Conservation (phyloP, 2,113 vertebrate genomes). For the Acanthochromis polyacanthus region DNA sequence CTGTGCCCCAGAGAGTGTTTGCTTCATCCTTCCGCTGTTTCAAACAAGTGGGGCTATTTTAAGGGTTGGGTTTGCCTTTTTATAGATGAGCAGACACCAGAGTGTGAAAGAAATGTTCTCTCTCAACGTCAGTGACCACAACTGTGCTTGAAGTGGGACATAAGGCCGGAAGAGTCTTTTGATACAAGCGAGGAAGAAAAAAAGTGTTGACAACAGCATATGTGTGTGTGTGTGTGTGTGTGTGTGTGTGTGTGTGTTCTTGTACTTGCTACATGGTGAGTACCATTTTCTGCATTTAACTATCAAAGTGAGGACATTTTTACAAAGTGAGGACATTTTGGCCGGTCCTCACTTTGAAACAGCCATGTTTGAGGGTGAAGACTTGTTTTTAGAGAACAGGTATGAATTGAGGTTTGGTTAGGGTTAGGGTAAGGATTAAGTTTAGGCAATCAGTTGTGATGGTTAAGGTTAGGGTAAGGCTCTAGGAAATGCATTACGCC, state of each 20-base stretch:
- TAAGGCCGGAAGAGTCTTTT: constrained; percentile 74
- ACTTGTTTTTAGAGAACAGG: too few relatives aligned
- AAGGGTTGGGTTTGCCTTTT: constrained; percentile 75
- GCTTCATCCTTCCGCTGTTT: constrained; percentile 82
- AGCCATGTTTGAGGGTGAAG: too few relatives aligned
- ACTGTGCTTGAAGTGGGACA: constrained; percentile 80
- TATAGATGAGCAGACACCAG: constrained; percentile 76
- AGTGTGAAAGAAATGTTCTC: constrained; percentile 82
- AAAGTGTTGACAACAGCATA: constrained; percentile 76
- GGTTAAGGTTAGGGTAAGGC: too few relatives aligned
- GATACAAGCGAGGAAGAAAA: constrained; percentile 50
- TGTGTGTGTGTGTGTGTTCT: constrained; percentile 45
- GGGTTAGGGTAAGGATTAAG: too few relatives aligned
- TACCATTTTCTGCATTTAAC: too few relatives aligned
- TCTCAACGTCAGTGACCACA: constrained; percentile 81
- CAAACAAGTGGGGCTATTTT: constrained; percentile 82
- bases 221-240: constrained; percentile 25
- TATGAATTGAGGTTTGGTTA: too few relatives aligned
- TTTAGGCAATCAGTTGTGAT: too few relatives aligned
- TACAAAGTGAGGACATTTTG: too few relatives aligned
- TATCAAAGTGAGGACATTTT: too few relatives aligned
- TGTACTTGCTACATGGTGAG: too few relatives aligned
- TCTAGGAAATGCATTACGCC: too few relatives aligned
- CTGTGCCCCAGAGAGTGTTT: constrained; percentile 76
- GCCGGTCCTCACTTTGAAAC: too few relatives aligned